Evolutionary conservation across 2,797 vertebrate genomes (phyloP).

Genomic region (Syngnathus rostellatus): DNA sequence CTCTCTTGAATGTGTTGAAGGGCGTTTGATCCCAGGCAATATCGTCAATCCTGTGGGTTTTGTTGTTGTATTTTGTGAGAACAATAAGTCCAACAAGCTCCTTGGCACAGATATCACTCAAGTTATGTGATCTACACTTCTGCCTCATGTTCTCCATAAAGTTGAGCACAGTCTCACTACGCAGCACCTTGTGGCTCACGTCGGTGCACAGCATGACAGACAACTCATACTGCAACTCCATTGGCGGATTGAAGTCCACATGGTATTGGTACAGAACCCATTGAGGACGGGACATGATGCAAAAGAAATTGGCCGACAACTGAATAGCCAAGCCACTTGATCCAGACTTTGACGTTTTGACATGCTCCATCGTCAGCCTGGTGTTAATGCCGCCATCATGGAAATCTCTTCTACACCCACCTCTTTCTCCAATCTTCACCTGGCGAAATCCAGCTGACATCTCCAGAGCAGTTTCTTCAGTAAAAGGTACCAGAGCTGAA

Average conservation of each 20-base stretch:
- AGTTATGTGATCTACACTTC: constrained; percentile 68
- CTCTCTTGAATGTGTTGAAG: constrained; percentile 77
- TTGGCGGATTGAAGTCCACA: constrained; percentile 77
- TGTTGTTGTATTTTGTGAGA: constrained; percentile 96
- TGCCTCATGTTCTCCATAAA: constrained; percentile 75
- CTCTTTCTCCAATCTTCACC: constrained; percentile 78
- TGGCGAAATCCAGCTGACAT: constrained; percentile 86
- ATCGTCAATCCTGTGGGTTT: constrained; percentile 87
- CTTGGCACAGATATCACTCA: constrained; percentile 77
- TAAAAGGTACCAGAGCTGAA: too few species aligned
- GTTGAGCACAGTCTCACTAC: constrained; percentile 87
- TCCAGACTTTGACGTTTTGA: constrained; percentile 82
- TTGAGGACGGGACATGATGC: constrained; percentile 80
- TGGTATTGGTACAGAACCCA: constrained; percentile 94
- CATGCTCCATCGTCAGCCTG: constrained; percentile 80
- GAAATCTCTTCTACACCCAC: constrained; percentile 79
- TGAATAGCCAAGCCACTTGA: constrained; percentile 67
- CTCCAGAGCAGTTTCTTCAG: constrained; percentile 59
- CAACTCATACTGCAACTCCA: constrained; percentile 88
- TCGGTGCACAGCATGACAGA: constrained; percentile 87
- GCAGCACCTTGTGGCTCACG: constrained; percentile 88
- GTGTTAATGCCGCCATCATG: constrained; percentile 82
- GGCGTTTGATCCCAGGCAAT: constrained; percentile 89
- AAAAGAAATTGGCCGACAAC: constrained; percentile 80
- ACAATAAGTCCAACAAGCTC: constrained; percentile 87